Evolutionary conservation across 1,140 invertebrate species (phyloP), one percentile per base, ranked within the genome.

Genomic region (Ceratina calcarata): DNA sequence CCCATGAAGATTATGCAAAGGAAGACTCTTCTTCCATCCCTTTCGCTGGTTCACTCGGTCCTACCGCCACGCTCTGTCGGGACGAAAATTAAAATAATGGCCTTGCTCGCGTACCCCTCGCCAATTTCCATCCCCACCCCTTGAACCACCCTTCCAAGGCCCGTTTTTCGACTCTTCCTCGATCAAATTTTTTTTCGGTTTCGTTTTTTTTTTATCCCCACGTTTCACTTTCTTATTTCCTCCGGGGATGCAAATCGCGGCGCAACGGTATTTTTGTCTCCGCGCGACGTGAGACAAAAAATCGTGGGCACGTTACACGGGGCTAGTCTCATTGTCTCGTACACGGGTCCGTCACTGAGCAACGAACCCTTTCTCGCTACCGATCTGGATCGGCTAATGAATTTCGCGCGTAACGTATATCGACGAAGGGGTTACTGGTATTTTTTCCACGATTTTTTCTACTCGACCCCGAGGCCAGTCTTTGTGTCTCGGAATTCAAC

Each of bases 41-140:
- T 66, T 80, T 55, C 67, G n/a, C 45, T 16, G 49, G 13, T 32
- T 49, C 68, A 10, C 49, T 58, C 13, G 45, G 24, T 49, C 79
- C 79, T 10, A 64, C 45, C 61, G 67, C 67, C 61, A 72, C 80
- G 68, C 37, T 64, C 45, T 69, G 20, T 24, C 27, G 53, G 61
- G 24, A 78, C 81, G 78, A 81, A 90, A 90, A 91, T 91, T 91
- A 90, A 91, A 91, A 91, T 91, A 91, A 91, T 91, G 87, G 64
- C 51, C 37, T 27, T 67, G 27, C 49, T 10, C 71, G 45, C n/a
- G 27, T 51, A 75, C 83, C 83, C 76, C 82, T 32, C 49, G 71
- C 37, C 77, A 83, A 80, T 84, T 82, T 83, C 70, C 73, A 73
- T 57, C 32, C 76, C 64, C 75, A 3, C 58, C 7, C 2, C 15